Conservation (phyloP, 2,888 invertebrate genomes). For the Invenusta paracnida region DNA sequence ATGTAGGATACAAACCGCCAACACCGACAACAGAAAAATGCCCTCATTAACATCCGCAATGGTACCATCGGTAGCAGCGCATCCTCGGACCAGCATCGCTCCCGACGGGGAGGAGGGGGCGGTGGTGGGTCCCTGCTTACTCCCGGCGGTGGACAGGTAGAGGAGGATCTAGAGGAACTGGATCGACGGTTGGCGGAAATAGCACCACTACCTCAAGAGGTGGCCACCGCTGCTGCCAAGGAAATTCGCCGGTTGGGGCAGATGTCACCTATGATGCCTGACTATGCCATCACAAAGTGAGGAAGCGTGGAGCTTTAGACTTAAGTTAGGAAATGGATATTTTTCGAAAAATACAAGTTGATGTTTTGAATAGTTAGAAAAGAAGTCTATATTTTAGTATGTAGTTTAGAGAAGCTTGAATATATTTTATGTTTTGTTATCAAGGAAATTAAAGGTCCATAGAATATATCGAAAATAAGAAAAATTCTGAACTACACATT, state of each 20-base stretch:
- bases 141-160: neutral
- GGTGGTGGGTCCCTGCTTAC: neutral
- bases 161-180: conserved; percentile 3
- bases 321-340: neutral
- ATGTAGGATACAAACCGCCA: neutral
- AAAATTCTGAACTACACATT: too few species aligned
- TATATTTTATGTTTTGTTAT: neutral
- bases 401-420: too few species aligned
- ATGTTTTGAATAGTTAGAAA: too few species aligned
- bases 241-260: neutral
- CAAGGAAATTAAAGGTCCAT: neutral
- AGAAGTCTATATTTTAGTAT: too few species aligned
- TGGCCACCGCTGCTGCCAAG: neutral
- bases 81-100: neutral
- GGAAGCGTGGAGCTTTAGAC: too few species aligned
- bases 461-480: too few species aligned
- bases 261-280: neutral
- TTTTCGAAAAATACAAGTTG: too few species aligned
- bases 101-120: neutral
- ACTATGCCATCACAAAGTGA: conserved; percentile 11
- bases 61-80: too few species aligned
- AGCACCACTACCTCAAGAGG: conserved; percentile 12
- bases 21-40: neutral
- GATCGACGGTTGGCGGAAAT: neutral
- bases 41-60: neutral